Base-by-base conservation (phyloP, 2,888 invertebrate genomes). In the Andrena fulva region DNA sequence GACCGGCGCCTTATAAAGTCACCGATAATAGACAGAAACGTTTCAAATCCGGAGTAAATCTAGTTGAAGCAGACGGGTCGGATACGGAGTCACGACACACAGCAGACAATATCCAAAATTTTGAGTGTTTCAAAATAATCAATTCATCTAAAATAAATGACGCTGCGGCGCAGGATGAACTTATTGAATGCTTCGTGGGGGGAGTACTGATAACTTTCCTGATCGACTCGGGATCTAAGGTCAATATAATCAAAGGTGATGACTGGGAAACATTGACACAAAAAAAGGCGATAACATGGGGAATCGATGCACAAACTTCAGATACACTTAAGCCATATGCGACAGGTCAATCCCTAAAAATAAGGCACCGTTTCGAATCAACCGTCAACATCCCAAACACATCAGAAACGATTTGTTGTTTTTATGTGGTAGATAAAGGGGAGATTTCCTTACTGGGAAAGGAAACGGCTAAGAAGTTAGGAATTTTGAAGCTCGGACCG, bases 61-160 rank as follows among this genome's bases (percentile, higher is more conserved):
- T 20, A 5, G 35, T 63, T 10, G 63, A 63, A 10, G 6, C 63
- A n/a, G 35, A 20, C 20, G 63, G 24, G 3, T 12, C 63, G 24
- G 63, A 20, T 0, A 20, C 0, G 20, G 7, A n/a, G 35, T 4
- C 63, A 10, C 31, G 7, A 2, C 10, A 33, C 2, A 35, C 35
- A 35, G 12, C 3, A 1, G 35, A 42, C 8, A 63, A 35, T 2
- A 63, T 63, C 20, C 20, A 8, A 4, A 10, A 63, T 3, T 62
- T 62, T 4, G 62, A 62, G 1, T 62, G 62, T 10, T 62, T 62
- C 62, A 62, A 62, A 35, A 62, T 62, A 20, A 35, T 35, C 35
- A 16, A 48, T 4, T 2, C 16, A 0, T 48, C 20, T 31, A 8
- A 8, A 62, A 35, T 4, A n/a, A 62, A 20, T 29, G 8, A 20